Base-by-base conservation (phyloP, 2,797 vertebrate species). In the Rhadinocentrus ornatus region DNA sequence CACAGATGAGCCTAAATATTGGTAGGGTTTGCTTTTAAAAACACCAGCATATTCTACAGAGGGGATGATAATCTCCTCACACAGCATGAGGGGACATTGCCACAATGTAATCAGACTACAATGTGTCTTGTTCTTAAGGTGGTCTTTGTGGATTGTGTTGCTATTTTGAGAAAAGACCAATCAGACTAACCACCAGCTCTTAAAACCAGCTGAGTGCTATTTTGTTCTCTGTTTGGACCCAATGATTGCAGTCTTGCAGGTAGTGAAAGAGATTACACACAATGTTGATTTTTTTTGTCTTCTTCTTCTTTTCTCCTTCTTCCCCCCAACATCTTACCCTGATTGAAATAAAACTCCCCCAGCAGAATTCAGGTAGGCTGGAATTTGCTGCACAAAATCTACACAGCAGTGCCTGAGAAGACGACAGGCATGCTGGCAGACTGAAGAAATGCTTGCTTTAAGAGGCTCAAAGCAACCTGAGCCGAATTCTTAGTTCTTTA, bases 131-230 rank as follows among this genome's bases (percentile, higher is more conserved):
- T 66, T 76, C 34, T 72, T 32, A 31, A 61, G 48, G 44, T 64
- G 55, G 31, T 68, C 62, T 63, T 53, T 76, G 77, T 65, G 39
- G 67, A 54, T 54, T 4, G 3, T 59, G 66, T 75, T 82, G 84
- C 83, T 90, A 86, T 87, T 88, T 75, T 70, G 26, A 80, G 83
- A 62, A 62, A 69, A 66, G 54, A 64, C 68, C 64, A 80, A 69
- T 31, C 26, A 55, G 27, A 31, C 53, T 55, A 55, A 55, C 27
- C 53, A 55, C 53, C 27, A 18, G 81, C 72, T 86, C 65, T 81
- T 73, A 76, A 34, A 57, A 54, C 46, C 65, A 50, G 41, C 62
- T 73, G 46, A 64, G 62, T 64, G 70, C 62, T 73, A 83, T 75
- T 83, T 57, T 39, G 39, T 61, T 71, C 66, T 34, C 37, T 71